Evolutionary conservation across 53 echinoderm and acorn worm species (phyloP).

Genomic region (Mesocentrotus franciscanus): DNA sequence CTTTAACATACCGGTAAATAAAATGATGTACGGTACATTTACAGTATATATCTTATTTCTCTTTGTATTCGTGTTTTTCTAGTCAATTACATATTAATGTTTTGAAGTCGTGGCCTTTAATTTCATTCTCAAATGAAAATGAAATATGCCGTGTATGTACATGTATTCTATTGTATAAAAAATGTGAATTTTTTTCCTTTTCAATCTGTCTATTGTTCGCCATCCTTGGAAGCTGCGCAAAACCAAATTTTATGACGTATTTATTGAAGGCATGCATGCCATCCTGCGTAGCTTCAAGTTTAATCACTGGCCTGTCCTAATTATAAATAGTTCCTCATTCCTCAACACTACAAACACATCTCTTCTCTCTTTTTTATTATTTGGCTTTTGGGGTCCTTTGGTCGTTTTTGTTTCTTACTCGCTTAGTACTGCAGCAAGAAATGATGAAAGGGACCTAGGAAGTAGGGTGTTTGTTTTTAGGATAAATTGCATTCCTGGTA

Average conservation of each 20-base stretch:
- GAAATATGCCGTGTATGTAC: too few relatives aligned
- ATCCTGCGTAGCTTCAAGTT: neutral
- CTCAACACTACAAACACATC: neutral
- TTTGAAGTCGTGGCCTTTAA: too few relatives aligned
- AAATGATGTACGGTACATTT: too few relatives aligned
- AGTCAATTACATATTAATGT: too few relatives aligned
- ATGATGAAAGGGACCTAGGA: constrained; percentile 38
- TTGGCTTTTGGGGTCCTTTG: constrained; percentile 30
- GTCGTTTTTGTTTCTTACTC: neutral
- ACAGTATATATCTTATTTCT: too few relatives aligned
- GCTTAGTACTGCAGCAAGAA: neutral
- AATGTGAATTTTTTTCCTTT: too few relatives aligned
- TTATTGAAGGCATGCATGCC: neutral
- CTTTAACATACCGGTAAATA: too few relatives aligned
- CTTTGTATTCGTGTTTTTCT: too few relatives aligned
- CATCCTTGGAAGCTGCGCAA: neutral
- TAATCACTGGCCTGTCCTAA: neutral
- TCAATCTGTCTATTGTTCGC: neutral
- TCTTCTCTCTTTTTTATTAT: constrained; percentile 8
- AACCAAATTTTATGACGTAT: neutral
- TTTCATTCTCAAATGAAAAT: too few relatives aligned
- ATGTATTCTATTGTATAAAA: too few relatives aligned
- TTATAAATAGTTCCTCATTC: constrained; percentile 43
- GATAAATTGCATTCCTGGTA: constrained; percentile 60
- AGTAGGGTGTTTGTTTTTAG: constrained; percentile 52